Base-by-base conservation (phyloP, 1,140 invertebrate species). In the Pygmarrhopalites habei region DNA sequence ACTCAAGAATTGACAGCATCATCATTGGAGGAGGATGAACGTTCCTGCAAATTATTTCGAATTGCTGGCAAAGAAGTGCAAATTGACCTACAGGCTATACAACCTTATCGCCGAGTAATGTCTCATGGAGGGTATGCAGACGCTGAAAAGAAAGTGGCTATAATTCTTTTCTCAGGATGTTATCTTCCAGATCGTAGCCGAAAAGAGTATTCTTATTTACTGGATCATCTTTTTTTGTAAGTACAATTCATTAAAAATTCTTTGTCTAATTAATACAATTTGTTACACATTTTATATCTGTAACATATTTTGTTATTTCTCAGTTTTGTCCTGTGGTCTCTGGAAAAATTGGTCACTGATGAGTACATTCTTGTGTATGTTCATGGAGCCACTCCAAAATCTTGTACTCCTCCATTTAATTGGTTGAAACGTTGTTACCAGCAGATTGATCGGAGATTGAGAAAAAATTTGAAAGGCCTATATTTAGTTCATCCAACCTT, bases 401-500 rank as follows among this genome's bases (percentile, higher is more conserved):
- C 81, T 12, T 83, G 86, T 68, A 83, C 91, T 79, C 90, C 90
- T 17, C 83, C 83, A 29, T 88, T 90, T 75, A 79, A 82, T 55
- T 92, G 89, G 89, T 77, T 92, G 5, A 68, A 68, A 39, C n/a
- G 63, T 78, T 72, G 66, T 61, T 73, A 69, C 41, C 60, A 62
- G 29, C 58, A 68, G 15, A 66, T 64, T 23, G 64, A 64, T 39
- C 76, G 83, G 51, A 79, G 86, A 66, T 77, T 92, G 71, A 77
- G 87, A 62, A 94, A 93, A 77, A 92, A 89, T 77, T 76, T 93
- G 52, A 89, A 89, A 73, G 83, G 84, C 64, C 78, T 93, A 62
- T 89, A 91, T 73, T 75, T 94, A 65, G 89, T 93, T 19, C 90
- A 94, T 80, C 90, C 91, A 0, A 93, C 89, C n/a, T 85, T 93